Percentiles rank a stretch among this genome's conserved stretches.
Evolutionary conservation across 2,113 vertebrate genomes (phyloP).

Genomic region (Engystomops pustulosus): DNA sequence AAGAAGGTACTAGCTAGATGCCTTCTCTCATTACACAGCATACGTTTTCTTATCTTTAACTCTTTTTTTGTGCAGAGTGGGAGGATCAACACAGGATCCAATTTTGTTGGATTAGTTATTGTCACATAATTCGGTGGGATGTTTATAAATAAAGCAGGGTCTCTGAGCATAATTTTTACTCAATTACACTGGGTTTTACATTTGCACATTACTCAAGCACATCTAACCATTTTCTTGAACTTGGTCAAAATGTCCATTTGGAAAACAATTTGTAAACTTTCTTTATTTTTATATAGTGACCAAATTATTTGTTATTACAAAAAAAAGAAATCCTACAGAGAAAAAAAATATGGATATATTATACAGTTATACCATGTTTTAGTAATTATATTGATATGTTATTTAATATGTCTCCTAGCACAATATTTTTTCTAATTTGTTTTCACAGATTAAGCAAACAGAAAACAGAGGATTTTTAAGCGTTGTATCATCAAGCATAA

Average conservation of each 20-base stretch:
- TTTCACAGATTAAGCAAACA: neutral
- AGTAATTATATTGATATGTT: neutral
- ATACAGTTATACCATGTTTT: too few species aligned
- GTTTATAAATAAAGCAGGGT: too few species aligned
- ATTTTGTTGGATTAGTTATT: too few species aligned
- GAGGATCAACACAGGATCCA: too few species aligned
- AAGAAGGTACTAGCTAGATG: neutral
- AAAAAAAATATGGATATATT: neutral
- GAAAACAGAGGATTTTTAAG: slow-evolving; percentile 46
- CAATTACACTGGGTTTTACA: too few species aligned
- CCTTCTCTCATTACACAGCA: neutral
- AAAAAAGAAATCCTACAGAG: neutral
- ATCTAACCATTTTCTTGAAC: too few species aligned
- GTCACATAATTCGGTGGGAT: too few species aligned
- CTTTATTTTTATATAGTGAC: neutral
- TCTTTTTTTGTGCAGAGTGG: too few species aligned
- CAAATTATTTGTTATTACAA: neutral
- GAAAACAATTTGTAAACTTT: neutral
- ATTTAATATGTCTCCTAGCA: neutral
- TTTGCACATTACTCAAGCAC: too few species aligned
- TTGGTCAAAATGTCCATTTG: too few species aligned
- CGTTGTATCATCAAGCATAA: slow-evolving; percentile 67
- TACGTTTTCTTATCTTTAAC: neutral
- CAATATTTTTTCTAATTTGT: neutral
- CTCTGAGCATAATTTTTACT: too few species aligned